Evolutionary conservation across 2,888 invertebrate genomes (phyloP).

Genomic region (Aethes cnicana): DNA sequence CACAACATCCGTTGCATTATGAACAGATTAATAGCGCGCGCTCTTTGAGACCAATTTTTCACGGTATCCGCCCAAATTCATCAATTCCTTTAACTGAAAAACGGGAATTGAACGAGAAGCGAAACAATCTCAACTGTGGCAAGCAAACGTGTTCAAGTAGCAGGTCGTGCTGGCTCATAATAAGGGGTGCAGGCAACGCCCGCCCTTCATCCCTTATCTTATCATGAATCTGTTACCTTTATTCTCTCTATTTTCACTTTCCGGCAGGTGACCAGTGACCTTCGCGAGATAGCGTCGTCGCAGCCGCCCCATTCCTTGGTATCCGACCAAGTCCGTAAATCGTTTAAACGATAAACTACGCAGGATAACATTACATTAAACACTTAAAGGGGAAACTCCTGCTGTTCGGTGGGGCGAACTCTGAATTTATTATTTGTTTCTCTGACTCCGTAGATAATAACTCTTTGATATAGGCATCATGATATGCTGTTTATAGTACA

Average conservation of each 20-base stretch:
- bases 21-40: slow-evolving; percentile 23
- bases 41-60: slow-evolving; percentile 25
- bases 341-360: slow-evolving; percentile 7
- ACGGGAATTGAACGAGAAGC: slow-evolving; percentile 54
- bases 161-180: slow-evolving; percentile 73
- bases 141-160: slow-evolving; percentile 77
- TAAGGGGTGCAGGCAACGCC: slow-evolving; percentile 58
- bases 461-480: too few species aligned
- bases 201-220: slow-evolving; percentile 58
- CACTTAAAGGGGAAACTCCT: too few species aligned
- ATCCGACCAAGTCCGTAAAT: slow-evolving; percentile 23
- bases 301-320: background rate
- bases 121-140: slow-evolving; percentile 68
- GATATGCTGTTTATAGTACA: too few species aligned
- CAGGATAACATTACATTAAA: background rate
- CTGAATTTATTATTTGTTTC: too few species aligned
- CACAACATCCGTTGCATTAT: slow-evolving; percentile 23
- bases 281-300: slow-evolving; percentile 9
- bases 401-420: too few species aligned
- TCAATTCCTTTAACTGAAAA: slow-evolving; percentile 39
- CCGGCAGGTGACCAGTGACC: slow-evolving; percentile 30
- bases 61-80: slow-evolving; percentile 24
- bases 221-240: slow-evolving; percentile 46
- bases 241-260: slow-evolving; percentile 30
- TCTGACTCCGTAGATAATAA: too few species aligned